Evolutionary conservation across 2,888 invertebrate species (phyloP).

Genomic region (Eretmocerus hayati): DNA sequence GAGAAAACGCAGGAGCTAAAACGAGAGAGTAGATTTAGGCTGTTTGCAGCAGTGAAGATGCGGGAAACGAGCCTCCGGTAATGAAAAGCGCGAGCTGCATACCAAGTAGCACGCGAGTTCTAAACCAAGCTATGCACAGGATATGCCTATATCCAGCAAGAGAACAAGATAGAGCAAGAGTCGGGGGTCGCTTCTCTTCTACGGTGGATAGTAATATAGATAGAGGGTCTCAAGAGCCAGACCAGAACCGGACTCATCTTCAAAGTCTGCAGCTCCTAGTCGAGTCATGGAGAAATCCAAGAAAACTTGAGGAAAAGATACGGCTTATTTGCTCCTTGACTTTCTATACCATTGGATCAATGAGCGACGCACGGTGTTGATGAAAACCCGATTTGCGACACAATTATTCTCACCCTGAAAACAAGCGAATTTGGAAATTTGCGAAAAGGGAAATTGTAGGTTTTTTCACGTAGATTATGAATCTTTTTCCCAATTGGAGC

Average conservation of each 20-base stretch:
- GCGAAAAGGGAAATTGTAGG: too few species aligned
- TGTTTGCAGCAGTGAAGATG: constrained; percentile 44
- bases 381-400: too few species aligned
- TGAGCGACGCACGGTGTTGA: too few species aligned
- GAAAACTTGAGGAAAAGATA: background rate
- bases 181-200: constrained; percentile 15
- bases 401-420: too few species aligned
- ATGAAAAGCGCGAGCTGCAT: constrained; percentile 58
- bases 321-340: too few species aligned
- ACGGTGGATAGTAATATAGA: constrained; percentile 32
- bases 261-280: constrained; percentile 21
- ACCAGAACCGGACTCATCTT: constrained; percentile 17
- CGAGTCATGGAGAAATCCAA: constrained; percentile 29
- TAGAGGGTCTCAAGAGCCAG: constrained; percentile 32
- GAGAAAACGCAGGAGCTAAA: constrained; percentile 27
- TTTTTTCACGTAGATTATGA: too few species aligned
- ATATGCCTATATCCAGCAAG: constrained; percentile 19
- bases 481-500: too few species aligned
- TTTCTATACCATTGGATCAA: too few species aligned
- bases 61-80: constrained; percentile 50
- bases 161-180: constrained; percentile 4
- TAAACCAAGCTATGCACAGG: constrained; percentile 34
- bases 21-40: constrained; percentile 44
- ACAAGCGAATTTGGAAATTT: too few species aligned
- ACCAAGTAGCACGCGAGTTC: constrained; percentile 49